Evolutionary conservation across 1,140 invertebrate species (phyloP), one percentile per base, ranked within the genome.

Genomic region (Macrobrachium rosenbergii): DNA sequence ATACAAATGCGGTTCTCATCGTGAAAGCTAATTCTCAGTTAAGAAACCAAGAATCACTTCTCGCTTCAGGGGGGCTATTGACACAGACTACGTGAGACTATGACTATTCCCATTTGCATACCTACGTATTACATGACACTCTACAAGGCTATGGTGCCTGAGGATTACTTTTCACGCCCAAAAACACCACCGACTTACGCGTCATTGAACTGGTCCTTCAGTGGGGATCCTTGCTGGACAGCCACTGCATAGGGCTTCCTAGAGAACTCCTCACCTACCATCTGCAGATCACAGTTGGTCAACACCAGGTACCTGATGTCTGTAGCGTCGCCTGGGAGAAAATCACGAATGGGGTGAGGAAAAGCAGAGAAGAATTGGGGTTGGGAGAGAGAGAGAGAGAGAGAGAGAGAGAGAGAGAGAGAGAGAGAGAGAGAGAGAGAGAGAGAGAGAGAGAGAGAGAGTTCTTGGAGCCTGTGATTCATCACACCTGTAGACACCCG

Each of bases 211-310:
- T 97, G 96, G 93, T 97, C 96, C 91, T 97, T 97, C 7, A 99
- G 92, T 8, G 97, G 96, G 0, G 98, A 99, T 10, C 97, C 97
- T 92, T 99, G 97, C 91, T 99, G 98, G 0, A 99, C 98, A 0
- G 97, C 98, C 60, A 99, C 95, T 0, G 98, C 98, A 90, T 99
- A 98, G 0, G 98, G 98, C 91, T 99, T 99, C 62, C 98, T 93
- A 1, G 97, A 99, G 91, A 99, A 99, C 92, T 99, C 98, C 89
- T 99, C 97, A 0, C 98, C 98, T 5, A 95, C 96, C 92, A 95
- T 95, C 91, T 96, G 95, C 2, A 99, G 93, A 90, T 98, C 96
- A 91, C 98, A 99, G 91, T 96, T 97, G 1, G 95, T 99, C 91
- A 98, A 93, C 2, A 94, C 94, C 62, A 94, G 93, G 91, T 99